These are phyloP conservation scores for Heliangelus exortis DNA, from an alignment of 2,797 vertebrate genomes.

Conservation along the genomic window DNA sequence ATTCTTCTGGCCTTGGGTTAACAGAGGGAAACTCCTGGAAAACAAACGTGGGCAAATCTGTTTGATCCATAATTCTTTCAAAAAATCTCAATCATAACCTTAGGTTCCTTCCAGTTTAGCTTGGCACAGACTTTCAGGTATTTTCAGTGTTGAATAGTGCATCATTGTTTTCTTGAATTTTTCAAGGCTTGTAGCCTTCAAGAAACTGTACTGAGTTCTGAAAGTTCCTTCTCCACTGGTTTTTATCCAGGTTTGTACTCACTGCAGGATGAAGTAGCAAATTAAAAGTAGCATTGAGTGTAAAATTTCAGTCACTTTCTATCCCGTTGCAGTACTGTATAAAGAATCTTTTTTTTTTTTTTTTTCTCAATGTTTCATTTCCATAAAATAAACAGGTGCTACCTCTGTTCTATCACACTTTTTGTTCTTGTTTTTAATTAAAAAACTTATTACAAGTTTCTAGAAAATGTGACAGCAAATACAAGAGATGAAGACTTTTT, in stretches of 20 bases:
- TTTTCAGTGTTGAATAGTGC: neutral
- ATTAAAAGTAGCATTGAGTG: neutral
- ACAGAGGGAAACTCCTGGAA: neutral
- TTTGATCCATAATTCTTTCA: neutral
- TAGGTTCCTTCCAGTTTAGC: neutral
- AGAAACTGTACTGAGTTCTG: neutral
- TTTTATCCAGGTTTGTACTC: neutral
- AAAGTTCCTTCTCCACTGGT: neutral
- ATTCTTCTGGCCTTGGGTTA: neutral
- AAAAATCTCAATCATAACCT: neutral
- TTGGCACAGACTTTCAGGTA: neutral
- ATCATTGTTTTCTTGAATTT: neutral
- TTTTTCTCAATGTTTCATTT: neutral
- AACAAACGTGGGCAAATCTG: neutral
- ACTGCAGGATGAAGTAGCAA: neutral
- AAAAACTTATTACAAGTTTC: constrained; percentile 4
- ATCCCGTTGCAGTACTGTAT: neutral
- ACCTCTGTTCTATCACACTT: neutral
- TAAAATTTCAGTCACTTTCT: neutral
- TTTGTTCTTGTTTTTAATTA: neutral
- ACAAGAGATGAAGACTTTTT: neutral
- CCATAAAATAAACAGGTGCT: neutral
- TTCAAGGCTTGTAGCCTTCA: neutral
- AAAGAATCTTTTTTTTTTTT: neutral
- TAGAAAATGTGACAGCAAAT: neutral